Percentiles rank a stretch among this genome's conserved stretches.
These are phyloP conservation scores for Trochalopteron elliotii DNA, from an alignment of 2,113 vertebrate species.

Conservation along the genomic window DNA sequence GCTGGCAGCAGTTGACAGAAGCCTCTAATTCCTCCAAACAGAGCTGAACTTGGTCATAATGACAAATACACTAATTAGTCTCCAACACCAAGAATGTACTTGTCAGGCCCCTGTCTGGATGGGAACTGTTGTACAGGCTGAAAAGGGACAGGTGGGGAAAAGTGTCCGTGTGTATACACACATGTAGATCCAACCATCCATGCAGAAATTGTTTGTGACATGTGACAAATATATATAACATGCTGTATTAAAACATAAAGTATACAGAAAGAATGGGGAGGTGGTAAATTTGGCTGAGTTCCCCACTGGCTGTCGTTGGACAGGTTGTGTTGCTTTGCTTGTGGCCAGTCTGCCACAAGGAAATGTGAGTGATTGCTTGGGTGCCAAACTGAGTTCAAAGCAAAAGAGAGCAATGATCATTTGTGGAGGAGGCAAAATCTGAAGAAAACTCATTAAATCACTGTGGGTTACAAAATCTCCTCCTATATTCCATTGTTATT, in stretches of 20 bases:
- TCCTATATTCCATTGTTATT: not conserved
- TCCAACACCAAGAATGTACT: not conserved
- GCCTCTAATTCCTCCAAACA: not conserved
- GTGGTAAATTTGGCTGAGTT: not conserved
- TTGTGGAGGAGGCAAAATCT: not conserved
- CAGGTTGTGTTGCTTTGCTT: not conserved
- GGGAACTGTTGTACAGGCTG: not conserved
- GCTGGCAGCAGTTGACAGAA: not conserved
- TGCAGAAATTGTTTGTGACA: not conserved
- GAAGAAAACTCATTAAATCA: not conserved
- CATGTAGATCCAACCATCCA: not conserved
- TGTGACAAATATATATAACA: not conserved
- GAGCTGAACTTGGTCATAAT: not conserved
- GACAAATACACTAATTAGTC: not conserved
- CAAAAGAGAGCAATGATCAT: not conserved
- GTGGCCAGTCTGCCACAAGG: not conserved
- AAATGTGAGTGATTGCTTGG: rapidly evolving
- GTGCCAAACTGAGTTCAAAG: not conserved
- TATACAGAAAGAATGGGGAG: not conserved
- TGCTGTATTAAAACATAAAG: not conserved
- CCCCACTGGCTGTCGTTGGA: not conserved
- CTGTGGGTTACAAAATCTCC: not conserved
- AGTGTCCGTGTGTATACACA: not conserved
- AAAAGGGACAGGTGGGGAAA: not conserved
- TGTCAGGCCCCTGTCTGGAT: not conserved